A percentile compares a stretch with the other conserved stretches of the same genome.
These are phyloP conservation scores for Nymphalis c-album DNA, from an alignment of 2,888 invertebrate species.

Conservation along the genomic window DNA sequence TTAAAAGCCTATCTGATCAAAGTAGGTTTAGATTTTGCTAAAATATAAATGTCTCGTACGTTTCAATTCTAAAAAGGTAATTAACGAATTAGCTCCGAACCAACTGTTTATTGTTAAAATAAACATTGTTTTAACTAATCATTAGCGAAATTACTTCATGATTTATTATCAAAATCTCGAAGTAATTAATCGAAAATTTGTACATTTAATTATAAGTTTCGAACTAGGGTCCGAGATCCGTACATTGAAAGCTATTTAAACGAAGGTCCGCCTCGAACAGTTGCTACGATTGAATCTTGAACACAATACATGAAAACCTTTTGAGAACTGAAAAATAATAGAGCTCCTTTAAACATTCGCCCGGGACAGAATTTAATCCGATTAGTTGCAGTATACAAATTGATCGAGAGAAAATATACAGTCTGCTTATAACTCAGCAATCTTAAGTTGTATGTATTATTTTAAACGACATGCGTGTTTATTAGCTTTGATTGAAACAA, in stretches of 20 bases:
- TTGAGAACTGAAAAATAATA: slow-evolving; percentile 37
- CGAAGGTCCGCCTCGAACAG: neutral
- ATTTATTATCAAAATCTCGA: neutral
- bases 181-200: neutral
- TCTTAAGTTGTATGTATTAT: neutral
- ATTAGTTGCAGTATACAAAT: slow-evolving; percentile 25
- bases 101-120: too few relatives aligned
- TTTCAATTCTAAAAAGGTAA: too few relatives aligned
- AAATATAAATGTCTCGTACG: too few relatives aligned
- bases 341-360: slow-evolving; percentile 32
- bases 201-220: neutral
- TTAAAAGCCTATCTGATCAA: too few relatives aligned
- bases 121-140: too few relatives aligned
- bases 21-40: too few relatives aligned
- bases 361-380: slow-evolving; percentile 25
- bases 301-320: slow-evolving; percentile 39
- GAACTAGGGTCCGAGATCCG: neutral
- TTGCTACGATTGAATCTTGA: slow-evolving; percentile 37
- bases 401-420: slow-evolving; percentile 18
- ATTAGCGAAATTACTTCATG: too few relatives aligned
- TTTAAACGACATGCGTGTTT: too few relatives aligned
- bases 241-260: neutral
- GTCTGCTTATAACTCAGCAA: neutral
- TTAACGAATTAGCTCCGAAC: too few relatives aligned
- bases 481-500: too few relatives aligned